Conservation (phyloP, 1,140 invertebrate genomes). For the Diuraphis noxia region DNA sequence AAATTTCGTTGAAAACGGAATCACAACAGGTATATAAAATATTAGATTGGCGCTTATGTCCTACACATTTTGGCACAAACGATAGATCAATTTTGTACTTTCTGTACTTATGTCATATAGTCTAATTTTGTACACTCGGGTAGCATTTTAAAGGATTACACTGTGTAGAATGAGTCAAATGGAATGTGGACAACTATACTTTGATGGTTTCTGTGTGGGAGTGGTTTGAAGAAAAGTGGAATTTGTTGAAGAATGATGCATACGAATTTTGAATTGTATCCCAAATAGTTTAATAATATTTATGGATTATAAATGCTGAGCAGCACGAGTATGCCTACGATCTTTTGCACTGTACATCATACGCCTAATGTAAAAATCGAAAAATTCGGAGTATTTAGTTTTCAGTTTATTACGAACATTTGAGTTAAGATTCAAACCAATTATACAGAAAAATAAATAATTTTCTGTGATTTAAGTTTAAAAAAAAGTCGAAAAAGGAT, state of each 20-base stretch:
- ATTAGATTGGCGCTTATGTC: no score
- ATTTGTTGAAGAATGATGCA: neutral
- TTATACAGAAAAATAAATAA: neutral
- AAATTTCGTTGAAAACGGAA: no score
- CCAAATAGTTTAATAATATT: constrained; percentile 44
- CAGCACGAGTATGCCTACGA: neutral
- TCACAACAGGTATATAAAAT: no score
- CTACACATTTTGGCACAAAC: no score
- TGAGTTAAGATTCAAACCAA: neutral
- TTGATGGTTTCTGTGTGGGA: constrained; percentile 18
- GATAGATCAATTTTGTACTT: no score
- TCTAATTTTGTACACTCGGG: neutral
- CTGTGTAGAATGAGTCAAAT: neutral
- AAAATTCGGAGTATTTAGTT: neutral
- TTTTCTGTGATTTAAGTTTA: neutral
- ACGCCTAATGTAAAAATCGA: neutral
- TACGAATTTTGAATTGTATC: neutral
- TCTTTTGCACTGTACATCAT: no score
- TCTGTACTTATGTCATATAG: no score
- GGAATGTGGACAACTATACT: neutral
- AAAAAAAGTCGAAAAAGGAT: neutral
- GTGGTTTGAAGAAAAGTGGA: neutral
- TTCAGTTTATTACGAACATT: neutral
- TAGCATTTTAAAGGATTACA: neutral
- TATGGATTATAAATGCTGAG: neutral